phyloP scores from a whole-genome alignment of 1,140 invertebrate genomes.

The Euura saliciscinereae region DNA sequence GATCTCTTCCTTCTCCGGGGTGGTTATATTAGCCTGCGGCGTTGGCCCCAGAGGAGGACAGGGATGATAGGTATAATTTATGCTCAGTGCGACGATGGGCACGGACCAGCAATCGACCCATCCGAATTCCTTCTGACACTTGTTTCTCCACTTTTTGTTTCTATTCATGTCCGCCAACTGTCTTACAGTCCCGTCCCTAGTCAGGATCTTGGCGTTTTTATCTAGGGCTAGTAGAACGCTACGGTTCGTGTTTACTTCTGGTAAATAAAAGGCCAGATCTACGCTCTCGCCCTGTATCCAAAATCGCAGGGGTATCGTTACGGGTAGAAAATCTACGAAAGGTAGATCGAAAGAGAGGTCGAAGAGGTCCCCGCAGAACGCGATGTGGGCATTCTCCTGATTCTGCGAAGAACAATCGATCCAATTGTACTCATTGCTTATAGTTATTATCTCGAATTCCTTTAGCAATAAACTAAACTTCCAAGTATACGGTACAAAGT shows the following conservation, averaged over 20 bases:
- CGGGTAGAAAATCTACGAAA: constrained; percentile 89
- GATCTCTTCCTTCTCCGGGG: constrained; percentile 93
- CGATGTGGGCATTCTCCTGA: constrained; percentile 93
- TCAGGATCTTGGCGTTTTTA: constrained; percentile 85
- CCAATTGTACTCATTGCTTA: constrained; percentile 98
- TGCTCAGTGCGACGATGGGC: constrained; percentile 89
- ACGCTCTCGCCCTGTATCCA: constrained; percentile 94
- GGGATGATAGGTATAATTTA: constrained; percentile 91
- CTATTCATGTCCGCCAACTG: constrained; percentile 62
- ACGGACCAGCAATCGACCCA: constrained; percentile 98
- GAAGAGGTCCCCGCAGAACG: constrained; percentile 91
- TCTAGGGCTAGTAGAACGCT: constrained; percentile 84
- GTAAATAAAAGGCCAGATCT: constrained; percentile 87
- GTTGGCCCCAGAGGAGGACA: constrained; percentile 83
- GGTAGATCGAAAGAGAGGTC: constrained; percentile 93
- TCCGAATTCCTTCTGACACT: constrained; percentile 80
- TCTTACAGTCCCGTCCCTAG: constrained; percentile 72
- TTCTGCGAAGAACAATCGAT: constrained; percentile 95
- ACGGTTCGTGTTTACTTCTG: constrained; percentile 88
- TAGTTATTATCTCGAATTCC: constrained; percentile 93
- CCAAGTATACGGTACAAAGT: constrained; percentile 98
- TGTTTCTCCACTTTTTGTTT: constrained; percentile 84
- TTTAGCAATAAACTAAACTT: constrained; percentile 90
- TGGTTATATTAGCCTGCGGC: constrained; percentile 89
- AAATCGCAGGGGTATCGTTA: constrained; percentile 85